Base-by-base conservation (phyloP, 2,888 invertebrate species). In the Ectemnius lituratus region DNA sequence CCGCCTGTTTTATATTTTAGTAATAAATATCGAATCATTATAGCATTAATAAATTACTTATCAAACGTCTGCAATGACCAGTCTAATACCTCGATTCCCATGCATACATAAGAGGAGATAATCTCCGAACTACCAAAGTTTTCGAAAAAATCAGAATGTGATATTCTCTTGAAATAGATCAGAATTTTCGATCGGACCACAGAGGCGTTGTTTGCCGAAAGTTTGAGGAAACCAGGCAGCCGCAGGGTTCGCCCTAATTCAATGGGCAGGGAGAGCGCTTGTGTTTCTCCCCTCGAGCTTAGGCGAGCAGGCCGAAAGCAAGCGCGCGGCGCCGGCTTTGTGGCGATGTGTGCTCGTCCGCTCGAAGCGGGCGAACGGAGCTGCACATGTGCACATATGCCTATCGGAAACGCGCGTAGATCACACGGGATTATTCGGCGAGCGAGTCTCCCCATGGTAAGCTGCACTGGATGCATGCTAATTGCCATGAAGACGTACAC, bases 381-480 rank as follows among this genome's bases (percentile, higher is more conserved):
- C 8, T 37, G 16, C 52, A 14, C 52, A 52, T 52, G 16, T 52
- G 52, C 73, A 77, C 78, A 79, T 82, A 84, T 76, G 82, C 81
- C 78, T 79, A 86, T 86, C 81, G 83, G 81, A 80, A 81, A 81
- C 80, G 80, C 70, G 76, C 83, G 81, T 83, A 87, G 85, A 86
- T 86, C 87, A 84, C 80, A 74, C 77, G 76, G 86, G 87, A 87
- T 86, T 87, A 86, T 81, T 80, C 85, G 79, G 74, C 62, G 13
- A n/a, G 45, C 45, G 45, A 11, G 46, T 60, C 16, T 62, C 56
- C 20, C 16, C 52, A 52, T 64, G 59, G 67, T 76, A 80, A 80
- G 81, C 84, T 79, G 77, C 78, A 74, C 80, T 83, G 79, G 86
- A 84, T 83, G 85, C 85, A 87, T 86, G 86, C 87, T 87, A 87